These are phyloP conservation scores for Gadopsis bispinosus DNA, from an alignment of 2,797 vertebrate genomes.

Conservation along the genomic window DNA sequence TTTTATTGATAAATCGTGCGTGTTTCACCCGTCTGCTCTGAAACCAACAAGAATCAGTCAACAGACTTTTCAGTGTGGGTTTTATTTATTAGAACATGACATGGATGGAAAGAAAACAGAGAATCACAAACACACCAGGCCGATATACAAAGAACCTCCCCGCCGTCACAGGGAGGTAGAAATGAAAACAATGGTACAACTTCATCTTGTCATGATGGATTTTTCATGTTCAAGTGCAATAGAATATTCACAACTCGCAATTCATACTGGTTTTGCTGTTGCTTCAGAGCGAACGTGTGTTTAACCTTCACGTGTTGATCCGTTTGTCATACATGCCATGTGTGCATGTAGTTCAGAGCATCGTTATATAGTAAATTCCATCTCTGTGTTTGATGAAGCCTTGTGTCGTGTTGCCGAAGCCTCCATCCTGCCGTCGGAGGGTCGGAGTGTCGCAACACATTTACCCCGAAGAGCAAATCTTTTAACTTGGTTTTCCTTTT, in stretches of 20 bases:
- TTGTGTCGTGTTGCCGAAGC: slow-evolving; percentile 32
- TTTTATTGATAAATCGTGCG: background rate
- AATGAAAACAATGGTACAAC: slow-evolving; percentile 53
- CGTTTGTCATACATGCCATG: slow-evolving; percentile 15
- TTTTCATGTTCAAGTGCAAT: slow-evolving; percentile 78
- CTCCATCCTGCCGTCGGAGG: slow-evolving; percentile 8
- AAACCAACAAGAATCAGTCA: background rate
- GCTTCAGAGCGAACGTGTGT: slow-evolving; percentile 23
- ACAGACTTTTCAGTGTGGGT: slow-evolving; percentile 60
- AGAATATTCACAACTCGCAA: slow-evolving; percentile 69
- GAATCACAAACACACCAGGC: slow-evolving; percentile 72
- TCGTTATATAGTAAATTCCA: background rate
- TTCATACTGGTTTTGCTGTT: slow-evolving; percentile 24
- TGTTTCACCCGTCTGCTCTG: background rate
- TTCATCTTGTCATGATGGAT: slow-evolving; percentile 65
- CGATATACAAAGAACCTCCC: slow-evolving; percentile 61
- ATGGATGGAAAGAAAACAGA: slow-evolving; percentile 78
- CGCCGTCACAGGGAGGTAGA: slow-evolving; percentile 38
- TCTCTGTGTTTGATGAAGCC: slow-evolving; percentile 19
- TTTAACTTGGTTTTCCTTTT: background rate
- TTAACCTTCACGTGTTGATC: background rate
- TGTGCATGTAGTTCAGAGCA: slow-evolving; percentile 25
- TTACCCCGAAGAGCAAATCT: slow-evolving; percentile 18
- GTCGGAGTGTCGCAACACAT: slow-evolving; percentile 16
- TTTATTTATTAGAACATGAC: slow-evolving; percentile 82